Conservation (phyloP, 2,113 vertebrate genomes). For the Syngnathus scovelli region DNA sequence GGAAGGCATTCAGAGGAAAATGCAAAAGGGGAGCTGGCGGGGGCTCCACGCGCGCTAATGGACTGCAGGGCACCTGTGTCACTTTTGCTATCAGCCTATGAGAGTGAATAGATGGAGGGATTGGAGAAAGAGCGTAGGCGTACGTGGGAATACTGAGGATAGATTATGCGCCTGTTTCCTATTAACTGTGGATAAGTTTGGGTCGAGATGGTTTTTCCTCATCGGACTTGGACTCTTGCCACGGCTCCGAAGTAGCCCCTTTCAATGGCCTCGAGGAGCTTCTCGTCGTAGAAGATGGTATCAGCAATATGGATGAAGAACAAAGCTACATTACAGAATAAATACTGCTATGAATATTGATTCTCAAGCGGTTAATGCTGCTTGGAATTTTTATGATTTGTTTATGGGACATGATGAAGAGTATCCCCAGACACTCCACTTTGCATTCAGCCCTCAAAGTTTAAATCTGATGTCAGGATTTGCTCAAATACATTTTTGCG, state of each 20-base stretch:
- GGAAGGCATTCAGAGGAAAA: constrained; percentile 41
- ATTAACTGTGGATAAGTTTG: constrained; percentile 52
- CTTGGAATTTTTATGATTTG: not conserved
- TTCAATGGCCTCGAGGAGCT: constrained; percentile 27
- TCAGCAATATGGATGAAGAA: constrained; percentile 29
- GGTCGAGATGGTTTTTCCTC: constrained; percentile 58
- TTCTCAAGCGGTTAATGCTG: constrained; percentile 4
- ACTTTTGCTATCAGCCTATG: constrained; percentile 51
- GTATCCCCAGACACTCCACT: not conserved
- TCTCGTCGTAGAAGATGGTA: constrained; percentile 32
- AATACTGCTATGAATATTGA: constrained; percentile 32
- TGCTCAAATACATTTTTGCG: not conserved
- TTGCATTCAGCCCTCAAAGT: not conserved
- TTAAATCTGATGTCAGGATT: not conserved
- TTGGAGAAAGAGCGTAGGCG: constrained; percentile 48
- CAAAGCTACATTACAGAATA: constrained; percentile 23
- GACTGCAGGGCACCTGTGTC: constrained; percentile 66
- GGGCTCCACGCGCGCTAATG: constrained; percentile 54
- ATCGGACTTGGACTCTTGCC: constrained; percentile 30
- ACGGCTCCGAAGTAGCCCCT: constrained; percentile 20
- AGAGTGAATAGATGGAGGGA: constrained; percentile 47
- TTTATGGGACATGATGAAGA: not conserved
- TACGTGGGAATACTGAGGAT: constrained; percentile 37
- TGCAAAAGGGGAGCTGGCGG: constrained; percentile 37
- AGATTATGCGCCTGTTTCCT: constrained; percentile 59